Conservation (phyloP, 1,140 invertebrate genomes). For the Episyrphus balteatus region DNA sequence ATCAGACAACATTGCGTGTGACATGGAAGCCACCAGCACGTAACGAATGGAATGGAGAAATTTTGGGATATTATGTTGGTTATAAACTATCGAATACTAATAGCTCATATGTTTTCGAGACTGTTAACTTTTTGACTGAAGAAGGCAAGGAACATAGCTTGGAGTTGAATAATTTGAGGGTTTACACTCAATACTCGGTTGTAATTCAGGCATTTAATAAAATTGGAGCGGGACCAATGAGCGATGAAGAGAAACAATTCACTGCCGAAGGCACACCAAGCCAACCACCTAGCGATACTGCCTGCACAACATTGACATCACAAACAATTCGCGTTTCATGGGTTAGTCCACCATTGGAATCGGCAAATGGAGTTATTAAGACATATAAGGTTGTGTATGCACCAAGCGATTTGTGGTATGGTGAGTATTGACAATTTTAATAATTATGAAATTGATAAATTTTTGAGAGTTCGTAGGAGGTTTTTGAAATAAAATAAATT, state of each 20-base stretch:
- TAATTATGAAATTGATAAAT: background rate
- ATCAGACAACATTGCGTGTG: conserved; percentile 83
- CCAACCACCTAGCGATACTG: conserved; percentile 82
- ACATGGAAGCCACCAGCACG: conserved; percentile 86
- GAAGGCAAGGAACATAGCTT: conserved; percentile 81
- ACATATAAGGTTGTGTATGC: conserved; percentile 95
- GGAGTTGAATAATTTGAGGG: conserved; percentile 70
- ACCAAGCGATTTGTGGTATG: conserved; percentile 81
- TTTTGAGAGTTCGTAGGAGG: background rate
- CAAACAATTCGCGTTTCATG: conserved; percentile 88
- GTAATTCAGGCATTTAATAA: conserved; percentile 93
- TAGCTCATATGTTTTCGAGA: conserved; percentile 84
- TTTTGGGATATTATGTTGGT: conserved; percentile 80
- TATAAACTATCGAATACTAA: conserved; percentile 81
- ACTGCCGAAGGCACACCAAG: conserved; percentile 89
- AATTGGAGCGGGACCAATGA: conserved; percentile 82
- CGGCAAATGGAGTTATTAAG: conserved; percentile 89
- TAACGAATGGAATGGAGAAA: conserved; percentile 87
- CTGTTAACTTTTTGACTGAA: conserved; percentile 83
- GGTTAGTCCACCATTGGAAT: conserved; percentile 78
- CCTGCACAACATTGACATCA: conserved; percentile 82
- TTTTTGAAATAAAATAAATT: background rate
- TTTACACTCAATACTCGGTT: conserved; percentile 89
- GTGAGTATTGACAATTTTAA: conserved; percentile 46
- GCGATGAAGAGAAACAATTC: conserved; percentile 78